Percentiles rank a stretch among this genome's conserved stretches.
Conservation (phyloP, 2,888 invertebrate species). For the Cynaeus angustus region DNA sequence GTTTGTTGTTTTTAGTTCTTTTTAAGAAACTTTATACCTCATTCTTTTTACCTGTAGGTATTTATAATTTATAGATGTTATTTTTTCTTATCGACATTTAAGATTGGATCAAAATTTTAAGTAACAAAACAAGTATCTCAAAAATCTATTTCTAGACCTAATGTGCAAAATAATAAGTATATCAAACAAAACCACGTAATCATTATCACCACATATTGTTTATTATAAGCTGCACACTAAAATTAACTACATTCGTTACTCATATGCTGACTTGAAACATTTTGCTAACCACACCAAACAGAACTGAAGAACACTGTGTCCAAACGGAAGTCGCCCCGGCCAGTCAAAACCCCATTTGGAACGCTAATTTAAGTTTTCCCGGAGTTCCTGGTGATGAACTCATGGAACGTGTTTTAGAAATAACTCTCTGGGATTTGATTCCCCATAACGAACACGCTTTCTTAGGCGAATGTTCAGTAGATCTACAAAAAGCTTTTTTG, state of each 20-base stretch:
- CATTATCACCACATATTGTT: background rate
- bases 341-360: constrained; percentile 93
- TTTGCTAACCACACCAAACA: constrained; percentile 64
- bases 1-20: no score
- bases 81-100: no score
- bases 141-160: no score
- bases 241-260: background rate
- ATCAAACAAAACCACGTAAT: no score
- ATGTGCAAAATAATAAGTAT: no score
- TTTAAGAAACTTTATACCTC: no score
- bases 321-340: constrained; percentile 91
- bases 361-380: constrained; percentile 89
- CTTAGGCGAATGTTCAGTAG: constrained; percentile 87
- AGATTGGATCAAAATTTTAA: no score
- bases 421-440: constrained; percentile 91
- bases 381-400: constrained; percentile 86
- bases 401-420: constrained; percentile 86
- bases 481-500: constrained; percentile 87
- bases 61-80: no score
- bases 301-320: constrained; percentile 83
- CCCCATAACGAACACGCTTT: constrained; percentile 88
- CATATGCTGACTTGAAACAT: constrained; percentile 5
- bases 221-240: background rate
- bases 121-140: no score
- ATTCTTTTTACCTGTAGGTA: no score